Conservation (phyloP, 1,140 invertebrate species). For the Sinonovacula constricta region DNA sequence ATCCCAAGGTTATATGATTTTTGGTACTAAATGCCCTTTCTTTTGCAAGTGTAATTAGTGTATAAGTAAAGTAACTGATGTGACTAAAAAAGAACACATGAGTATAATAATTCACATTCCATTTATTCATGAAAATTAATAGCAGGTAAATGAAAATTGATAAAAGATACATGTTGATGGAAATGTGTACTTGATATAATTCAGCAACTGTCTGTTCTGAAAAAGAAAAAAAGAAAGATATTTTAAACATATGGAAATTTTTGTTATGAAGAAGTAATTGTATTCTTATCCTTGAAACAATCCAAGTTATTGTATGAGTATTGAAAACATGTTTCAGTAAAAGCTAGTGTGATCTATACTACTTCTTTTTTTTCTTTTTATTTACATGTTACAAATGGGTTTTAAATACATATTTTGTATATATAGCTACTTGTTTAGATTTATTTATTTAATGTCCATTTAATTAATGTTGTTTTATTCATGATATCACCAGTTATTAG, state of each 20-base stretch:
- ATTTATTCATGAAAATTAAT: background rate
- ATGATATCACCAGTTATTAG: constrained; percentile 1
- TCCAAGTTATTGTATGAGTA: background rate
- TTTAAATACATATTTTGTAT: background rate
- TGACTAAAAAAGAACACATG: background rate
- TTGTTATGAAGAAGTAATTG: background rate
- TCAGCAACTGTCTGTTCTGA: background rate
- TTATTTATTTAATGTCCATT: constrained; percentile 1
- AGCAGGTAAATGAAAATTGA: background rate
- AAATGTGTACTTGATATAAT: background rate
- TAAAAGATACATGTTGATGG: background rate
- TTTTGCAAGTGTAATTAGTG: constrained; percentile 1
- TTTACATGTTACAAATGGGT: constrained; percentile 1
- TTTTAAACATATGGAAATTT: background rate
- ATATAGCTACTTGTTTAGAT: background rate
- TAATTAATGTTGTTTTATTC: background rate
- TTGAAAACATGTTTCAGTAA: background rate
- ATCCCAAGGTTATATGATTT: background rate
- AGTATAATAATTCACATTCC: background rate
- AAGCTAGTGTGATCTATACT: too few relatives aligned
- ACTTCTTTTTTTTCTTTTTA: background rate
- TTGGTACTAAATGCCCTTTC: background rate
- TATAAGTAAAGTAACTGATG: background rate
- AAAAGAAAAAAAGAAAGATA: background rate
- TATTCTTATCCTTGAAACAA: background rate